Base-by-base conservation (phyloP, 2,113 vertebrate species). In the Dipodomys ordii region DNA sequence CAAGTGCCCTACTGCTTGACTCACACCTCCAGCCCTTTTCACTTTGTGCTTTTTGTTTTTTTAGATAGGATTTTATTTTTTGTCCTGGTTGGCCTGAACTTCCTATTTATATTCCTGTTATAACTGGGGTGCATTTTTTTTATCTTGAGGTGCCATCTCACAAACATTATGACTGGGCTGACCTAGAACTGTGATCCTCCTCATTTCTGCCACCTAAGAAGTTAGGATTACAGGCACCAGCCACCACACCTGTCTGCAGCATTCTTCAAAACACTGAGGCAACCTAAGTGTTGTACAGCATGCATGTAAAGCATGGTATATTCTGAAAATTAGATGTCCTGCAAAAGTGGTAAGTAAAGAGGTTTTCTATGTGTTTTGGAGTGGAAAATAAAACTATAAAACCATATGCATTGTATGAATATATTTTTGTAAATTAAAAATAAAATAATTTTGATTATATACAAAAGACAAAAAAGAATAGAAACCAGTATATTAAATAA, bases 231-330 rank as follows among this genome's bases (percentile, higher is more conserved):
- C 12, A 57, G 15, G 53, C 53, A 57, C 53, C 15, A 16, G 53
- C 53, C 53, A 57, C 53, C 53, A 57, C 53, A 18, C 15, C 53
- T 57, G 15, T 68, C 12, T 87, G 64, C 8, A 92, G 6, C 16
- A 20, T 92, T 95, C 22, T 67, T 80, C 77, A 86, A 82, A 90
- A 88, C 8, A 92, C 82, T 11, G 35, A 57, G 73, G 46, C 11
- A 76, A 49, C 12, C 9, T 73, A 87, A 90, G 79, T 76, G 85
- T 28, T 90, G 39, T 39, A 39, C 39, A 39, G 39, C 35, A 39
- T 39, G 35, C 35, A 39, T 39, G 35, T 76, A 79, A 82, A 44
- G 46, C 8, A 46, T 15, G 2, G 16, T 27, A 22, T 44, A 78
- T 44, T 64, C 39, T 90, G 57, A 88, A 92, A 87, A 79, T 78